phyloP scores from a whole-genome alignment of 2,888 invertebrate genomes.

The Tribolium freemani region DNA sequence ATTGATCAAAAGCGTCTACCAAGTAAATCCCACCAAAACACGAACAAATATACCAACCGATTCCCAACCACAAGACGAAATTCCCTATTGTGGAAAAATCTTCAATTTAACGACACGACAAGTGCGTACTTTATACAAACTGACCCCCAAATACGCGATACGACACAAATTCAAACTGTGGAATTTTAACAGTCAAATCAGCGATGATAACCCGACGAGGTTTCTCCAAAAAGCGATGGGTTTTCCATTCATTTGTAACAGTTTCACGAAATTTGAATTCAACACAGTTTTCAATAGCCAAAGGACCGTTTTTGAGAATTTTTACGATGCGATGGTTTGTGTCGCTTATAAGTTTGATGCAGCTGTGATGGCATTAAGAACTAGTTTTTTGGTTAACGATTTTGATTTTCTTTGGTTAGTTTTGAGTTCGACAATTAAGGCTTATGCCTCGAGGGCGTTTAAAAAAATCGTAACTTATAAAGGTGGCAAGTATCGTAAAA shows the following conservation, averaged over 20 bases:
- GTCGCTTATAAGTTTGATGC: conserved; percentile 52
- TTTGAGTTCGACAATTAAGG: conserved; percentile 29
- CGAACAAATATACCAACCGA: conserved; percentile 32
- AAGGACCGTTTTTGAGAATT: conserved; percentile 46
- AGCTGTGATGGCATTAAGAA: conserved; percentile 42
- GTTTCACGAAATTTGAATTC: conserved; percentile 48
- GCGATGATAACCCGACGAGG: conserved; percentile 1
- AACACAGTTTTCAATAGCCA: conserved; percentile 48
- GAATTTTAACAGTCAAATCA: conserved; percentile 42
- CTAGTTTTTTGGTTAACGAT: conserved; percentile 12
- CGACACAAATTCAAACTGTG: conserved; percentile 52
- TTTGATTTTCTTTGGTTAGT: conserved; percentile 4
- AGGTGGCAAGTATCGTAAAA: conserved; percentile 33
- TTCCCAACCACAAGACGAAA: conserved; percentile 7
- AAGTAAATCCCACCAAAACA: conserved; percentile 48
- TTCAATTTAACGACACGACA: conserved; percentile 50
- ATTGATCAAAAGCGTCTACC: not conserved
- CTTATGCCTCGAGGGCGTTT: conserved; percentile 39
- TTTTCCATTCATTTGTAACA: conserved; percentile 46
- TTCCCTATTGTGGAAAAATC: conserved; percentile 49
- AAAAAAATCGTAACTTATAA: conserved; percentile 29
- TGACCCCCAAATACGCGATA: conserved; percentile 30
- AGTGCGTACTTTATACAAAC: conserved; percentile 45
- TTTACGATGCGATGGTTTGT: conserved; percentile 51
- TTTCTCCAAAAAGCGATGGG: conserved; percentile 36